phyloP scores from a whole-genome alignment of 2,888 invertebrate species.

The Sarcophaga caerulescens region DNA sequence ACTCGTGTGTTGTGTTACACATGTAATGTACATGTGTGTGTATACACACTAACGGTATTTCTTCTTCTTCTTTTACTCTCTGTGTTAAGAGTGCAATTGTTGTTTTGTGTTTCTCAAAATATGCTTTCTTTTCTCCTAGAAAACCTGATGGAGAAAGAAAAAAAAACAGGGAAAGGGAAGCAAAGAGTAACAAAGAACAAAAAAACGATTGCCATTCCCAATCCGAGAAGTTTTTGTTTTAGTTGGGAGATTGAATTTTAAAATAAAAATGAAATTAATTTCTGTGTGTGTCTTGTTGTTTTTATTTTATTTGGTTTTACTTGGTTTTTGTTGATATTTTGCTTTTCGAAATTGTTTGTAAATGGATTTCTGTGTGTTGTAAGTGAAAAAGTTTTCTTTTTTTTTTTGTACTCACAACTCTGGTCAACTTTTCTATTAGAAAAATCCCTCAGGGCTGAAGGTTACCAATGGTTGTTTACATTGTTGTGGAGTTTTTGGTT shows the following conservation, averaged over 20 bases:
- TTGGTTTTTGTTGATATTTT: not conserved
- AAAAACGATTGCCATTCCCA: conserved; percentile 58
- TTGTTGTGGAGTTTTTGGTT: not conserved
- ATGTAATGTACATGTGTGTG: not conserved
- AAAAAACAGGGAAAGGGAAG: not conserved
- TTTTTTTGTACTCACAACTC: conserved; percentile 1
- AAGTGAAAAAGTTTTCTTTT: conserved; percentile 53
- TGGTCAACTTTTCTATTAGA: conserved; percentile 35
- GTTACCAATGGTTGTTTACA: conserved; percentile 17
- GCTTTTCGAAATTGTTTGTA: conserved; percentile 58
- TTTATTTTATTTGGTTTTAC: not conserved
- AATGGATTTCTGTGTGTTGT: conserved; percentile 65
- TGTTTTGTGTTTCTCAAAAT: conserved; percentile 37
- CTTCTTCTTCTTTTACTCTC: conserved; percentile 32
- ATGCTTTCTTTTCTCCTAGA: conserved; percentile 3
- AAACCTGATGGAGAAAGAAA: not conserved
- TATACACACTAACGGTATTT: conserved; percentile 30
- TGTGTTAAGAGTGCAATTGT: conserved; percentile 27
- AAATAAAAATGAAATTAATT: conserved; percentile 77
- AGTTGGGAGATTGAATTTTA: conserved; percentile 78
- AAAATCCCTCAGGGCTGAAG: conserved; percentile 28
- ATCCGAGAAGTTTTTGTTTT: conserved; percentile 74
- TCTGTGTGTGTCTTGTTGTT: conserved; percentile 67
- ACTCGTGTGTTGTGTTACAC: too few relatives aligned
- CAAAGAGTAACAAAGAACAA: not conserved